Percentiles rank a stretch among this genome's conserved stretches.
These are phyloP conservation scores for Nycticebus coucang DNA, from an alignment of 2,113 vertebrate genomes.

Conservation along the genomic window DNA sequence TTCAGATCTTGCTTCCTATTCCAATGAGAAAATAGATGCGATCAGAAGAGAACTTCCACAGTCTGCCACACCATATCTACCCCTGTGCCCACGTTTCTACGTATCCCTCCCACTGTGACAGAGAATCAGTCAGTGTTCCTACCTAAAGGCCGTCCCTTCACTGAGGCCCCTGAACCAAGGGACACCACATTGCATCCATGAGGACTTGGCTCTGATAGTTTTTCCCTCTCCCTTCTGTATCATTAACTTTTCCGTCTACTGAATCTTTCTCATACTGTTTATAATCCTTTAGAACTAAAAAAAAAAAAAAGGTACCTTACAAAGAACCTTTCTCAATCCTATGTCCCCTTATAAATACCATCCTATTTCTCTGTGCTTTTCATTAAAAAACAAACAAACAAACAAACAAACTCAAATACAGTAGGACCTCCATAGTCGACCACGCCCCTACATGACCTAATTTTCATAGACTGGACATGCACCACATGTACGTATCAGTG, in stretches of 20 bases:
- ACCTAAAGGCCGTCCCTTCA: background rate
- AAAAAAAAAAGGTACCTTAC: background rate
- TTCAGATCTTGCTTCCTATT: background rate
- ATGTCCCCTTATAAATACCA: background rate
- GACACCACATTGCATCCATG: fast-evolving
- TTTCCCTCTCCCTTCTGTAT: background rate
- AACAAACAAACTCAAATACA: background rate
- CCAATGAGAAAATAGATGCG: background rate
- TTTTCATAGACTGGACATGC: too few species aligned
- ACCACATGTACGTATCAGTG: too few species aligned
- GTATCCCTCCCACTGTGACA: background rate
- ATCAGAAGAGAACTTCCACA: background rate
- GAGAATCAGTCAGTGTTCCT: background rate
- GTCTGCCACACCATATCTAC: too few species aligned
- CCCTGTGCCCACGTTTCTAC: background rate
- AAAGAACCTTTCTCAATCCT: background rate
- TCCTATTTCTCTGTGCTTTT: background rate
- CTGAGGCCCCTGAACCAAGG: background rate
- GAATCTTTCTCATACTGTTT: background rate
- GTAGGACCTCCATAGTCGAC: too few species aligned
- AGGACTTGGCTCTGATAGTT: background rate
- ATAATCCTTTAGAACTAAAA: background rate
- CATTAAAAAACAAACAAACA: too few species aligned
- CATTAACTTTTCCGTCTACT: background rate
- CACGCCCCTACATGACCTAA: too few species aligned